Evolutionary conservation across 1,140 invertebrate genomes (phyloP).

Genomic region (Drosophila murphyi): DNA sequence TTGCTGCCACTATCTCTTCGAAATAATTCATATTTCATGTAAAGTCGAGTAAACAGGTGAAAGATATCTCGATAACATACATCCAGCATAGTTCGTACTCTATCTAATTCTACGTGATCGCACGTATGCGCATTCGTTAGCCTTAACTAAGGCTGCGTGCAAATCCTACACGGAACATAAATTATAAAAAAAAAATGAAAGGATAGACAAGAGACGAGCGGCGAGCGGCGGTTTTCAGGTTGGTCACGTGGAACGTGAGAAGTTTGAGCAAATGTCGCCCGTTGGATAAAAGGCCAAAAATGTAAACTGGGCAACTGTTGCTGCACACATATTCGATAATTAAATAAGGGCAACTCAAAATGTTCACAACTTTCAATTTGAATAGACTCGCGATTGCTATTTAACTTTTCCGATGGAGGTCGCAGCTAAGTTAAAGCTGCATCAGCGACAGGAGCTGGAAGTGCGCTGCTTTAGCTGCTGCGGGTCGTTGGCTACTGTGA

Average conservation of each 20-base stretch:
- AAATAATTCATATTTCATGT: constrained; percentile 12
- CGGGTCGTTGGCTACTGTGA: constrained; percentile 46
- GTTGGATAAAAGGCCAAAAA: neutral
- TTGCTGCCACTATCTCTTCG: neutral
- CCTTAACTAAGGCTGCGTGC: constrained; percentile 68
- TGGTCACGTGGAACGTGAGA: constrained; percentile 61
- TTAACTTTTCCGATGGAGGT: constrained; percentile 34
- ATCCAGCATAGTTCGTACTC: constrained; percentile 53
- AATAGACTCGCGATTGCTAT: constrained; percentile 58
- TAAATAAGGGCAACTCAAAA: constrained; percentile 66
- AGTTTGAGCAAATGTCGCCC: constrained; percentile 48
- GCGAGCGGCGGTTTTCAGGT: neutral
- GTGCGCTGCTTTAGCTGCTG: neutral
- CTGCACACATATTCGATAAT: constrained; percentile 70
- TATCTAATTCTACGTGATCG: constrained; percentile 69
- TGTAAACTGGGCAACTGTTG: constrained; percentile 56
- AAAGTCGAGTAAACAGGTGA: constrained; percentile 10
- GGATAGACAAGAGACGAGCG: constrained; percentile 14
- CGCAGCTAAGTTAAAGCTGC: constrained; percentile 7
- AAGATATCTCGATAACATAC: constrained; percentile 40
- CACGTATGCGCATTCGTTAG: constrained; percentile 80
- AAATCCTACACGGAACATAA: constrained; percentile 72
- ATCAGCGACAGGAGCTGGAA: neutral
- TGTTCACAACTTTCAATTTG: constrained; percentile 56
- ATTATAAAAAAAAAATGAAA: constrained; percentile 58